These are phyloP conservation scores for Apotomis betuletana DNA, from an alignment of 2,888 invertebrate species.

Conservation along the genomic window DNA sequence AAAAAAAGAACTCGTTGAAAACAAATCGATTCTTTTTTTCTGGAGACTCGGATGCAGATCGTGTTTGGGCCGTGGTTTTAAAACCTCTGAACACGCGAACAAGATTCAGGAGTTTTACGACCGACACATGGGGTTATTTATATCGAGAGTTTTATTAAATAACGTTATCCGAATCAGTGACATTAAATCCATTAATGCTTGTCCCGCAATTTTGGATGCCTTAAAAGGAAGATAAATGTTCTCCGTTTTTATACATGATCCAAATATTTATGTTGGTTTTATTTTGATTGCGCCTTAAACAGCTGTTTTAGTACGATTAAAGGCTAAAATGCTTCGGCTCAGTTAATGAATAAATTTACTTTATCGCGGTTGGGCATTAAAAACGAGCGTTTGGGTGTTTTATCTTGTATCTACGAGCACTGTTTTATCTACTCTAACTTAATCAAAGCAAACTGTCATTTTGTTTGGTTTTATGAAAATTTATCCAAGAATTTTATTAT, in stretches of 20 bases:
- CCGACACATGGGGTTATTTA: constrained; percentile 69
- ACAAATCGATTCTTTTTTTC: constrained; percentile 41
- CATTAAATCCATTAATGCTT: constrained; percentile 69
- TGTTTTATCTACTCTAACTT: constrained; percentile 24
- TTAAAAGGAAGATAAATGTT: constrained; percentile 53
- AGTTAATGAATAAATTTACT: constrained; percentile 33
- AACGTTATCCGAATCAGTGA: constrained; percentile 69
- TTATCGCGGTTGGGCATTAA: constrained; percentile 24
- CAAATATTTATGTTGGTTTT: constrained; percentile 38
- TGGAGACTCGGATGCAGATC: constrained; percentile 28
- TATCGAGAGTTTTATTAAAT: constrained; percentile 69
- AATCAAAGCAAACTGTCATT: constrained; percentile 23
- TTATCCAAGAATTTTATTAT: neutral
- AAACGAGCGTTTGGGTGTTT: constrained; percentile 22
- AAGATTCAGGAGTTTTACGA: constrained; percentile 66
- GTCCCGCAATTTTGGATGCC: constrained; percentile 58
- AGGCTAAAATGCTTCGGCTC: constrained; percentile 29
- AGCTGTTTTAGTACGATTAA: constrained; percentile 39
- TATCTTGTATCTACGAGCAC: constrained; percentile 28
- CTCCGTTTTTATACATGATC: constrained; percentile 24
- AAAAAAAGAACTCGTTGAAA: constrained; percentile 32
- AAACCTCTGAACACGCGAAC: constrained; percentile 56
- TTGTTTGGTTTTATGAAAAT: constrained; percentile 16
- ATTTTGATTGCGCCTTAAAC: constrained; percentile 38
- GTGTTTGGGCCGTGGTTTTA: constrained; percentile 46